Percentiles rank a stretch among this genome's conserved stretches.
Evolutionary conservation across 2,113 vertebrate species (phyloP).

Genomic region (Archilochus colubris): DNA sequence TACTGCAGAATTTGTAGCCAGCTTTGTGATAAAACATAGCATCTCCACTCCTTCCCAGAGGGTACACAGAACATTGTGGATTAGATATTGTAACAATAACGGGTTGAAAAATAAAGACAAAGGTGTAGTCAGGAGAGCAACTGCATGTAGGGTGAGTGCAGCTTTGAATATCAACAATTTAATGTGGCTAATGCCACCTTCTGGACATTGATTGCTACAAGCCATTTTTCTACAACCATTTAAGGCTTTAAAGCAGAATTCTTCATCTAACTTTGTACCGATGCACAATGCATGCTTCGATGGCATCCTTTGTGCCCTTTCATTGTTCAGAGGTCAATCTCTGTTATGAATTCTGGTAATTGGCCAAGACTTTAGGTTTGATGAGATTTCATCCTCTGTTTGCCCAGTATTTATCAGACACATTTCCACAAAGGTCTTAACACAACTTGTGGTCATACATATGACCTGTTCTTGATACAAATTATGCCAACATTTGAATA

Average conservation of each 20-base stretch:
- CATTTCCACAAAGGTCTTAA: background rate
- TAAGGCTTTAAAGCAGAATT: background rate
- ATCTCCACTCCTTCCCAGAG: slow-evolving; percentile 11
- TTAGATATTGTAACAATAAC: slow-evolving; percentile 7
- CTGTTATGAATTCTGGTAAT: background rate
- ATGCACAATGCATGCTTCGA: background rate
- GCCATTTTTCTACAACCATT: background rate
- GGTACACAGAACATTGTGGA: background rate
- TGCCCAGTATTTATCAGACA: background rate
- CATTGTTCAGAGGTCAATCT: background rate
- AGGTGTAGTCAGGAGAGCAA: slow-evolving; percentile 51
- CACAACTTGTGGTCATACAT: background rate
- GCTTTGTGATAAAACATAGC: background rate
- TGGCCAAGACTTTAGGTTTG: background rate
- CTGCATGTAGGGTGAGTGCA: slow-evolving; percentile 7
- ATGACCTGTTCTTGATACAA: background rate
- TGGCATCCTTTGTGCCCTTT: background rate
- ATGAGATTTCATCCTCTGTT: background rate
- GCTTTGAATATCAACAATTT: slow-evolving; percentile 62
- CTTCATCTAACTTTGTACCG: background rate
- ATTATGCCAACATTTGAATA: background rate
- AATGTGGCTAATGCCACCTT: slow-evolving; percentile 71
- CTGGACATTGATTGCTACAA: slow-evolving; percentile 48
- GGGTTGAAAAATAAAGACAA: slow-evolving; percentile 40
- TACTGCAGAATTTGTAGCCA: slow-evolving; percentile 18